Evolutionary conservation across 2,888 invertebrate genomes (phyloP).

Genomic region (Incurvaria masculella): DNA sequence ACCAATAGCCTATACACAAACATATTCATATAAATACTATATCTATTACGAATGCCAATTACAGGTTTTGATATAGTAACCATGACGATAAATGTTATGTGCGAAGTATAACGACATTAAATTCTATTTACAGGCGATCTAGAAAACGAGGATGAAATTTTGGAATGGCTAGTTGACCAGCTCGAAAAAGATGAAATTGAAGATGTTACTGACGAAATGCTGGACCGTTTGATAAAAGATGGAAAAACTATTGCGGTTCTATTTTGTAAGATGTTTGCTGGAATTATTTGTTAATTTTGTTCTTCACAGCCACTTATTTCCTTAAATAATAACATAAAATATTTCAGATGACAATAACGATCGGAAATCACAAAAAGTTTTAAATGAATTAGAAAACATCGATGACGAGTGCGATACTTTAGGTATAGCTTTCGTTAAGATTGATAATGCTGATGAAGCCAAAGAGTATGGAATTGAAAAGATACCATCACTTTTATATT

Average conservation of each 20-base stretch:
- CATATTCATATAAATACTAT: no score
- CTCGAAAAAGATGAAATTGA: slow-evolving; percentile 92
- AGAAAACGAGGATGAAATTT: slow-evolving; percentile 83
- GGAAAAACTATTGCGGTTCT: slow-evolving; percentile 86
- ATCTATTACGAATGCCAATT: no score
- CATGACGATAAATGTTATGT: slow-evolving; percentile 68
- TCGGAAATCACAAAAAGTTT: slow-evolving; percentile 77
- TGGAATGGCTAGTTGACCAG: slow-evolving; percentile 85
- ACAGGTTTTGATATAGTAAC: no score
- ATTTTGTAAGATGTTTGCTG: slow-evolving; percentile 67
- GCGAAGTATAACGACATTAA: no score
- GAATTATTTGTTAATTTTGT: slow-evolving; percentile 5
- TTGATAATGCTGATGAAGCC: slow-evolving; percentile 87
- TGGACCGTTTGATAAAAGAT: slow-evolving; percentile 84
- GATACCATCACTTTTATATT: slow-evolving; percentile 81
- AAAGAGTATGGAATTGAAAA: slow-evolving; percentile 89
- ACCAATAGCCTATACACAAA: no score
- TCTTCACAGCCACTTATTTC: no score
- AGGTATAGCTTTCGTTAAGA: slow-evolving; percentile 89
- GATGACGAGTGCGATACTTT: slow-evolving; percentile 89
- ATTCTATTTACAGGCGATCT: slow-evolving; percentile 63
- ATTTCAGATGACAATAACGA: slow-evolving; percentile 83
- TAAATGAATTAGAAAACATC: slow-evolving; percentile 89
- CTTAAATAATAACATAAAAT: slow-evolving; percentile 5
- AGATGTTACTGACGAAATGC: slow-evolving; percentile 92